Evolutionary conservation across 2,797 vertebrate genomes (phyloP).

Genomic region (Centroberyx gerrardi): DNA sequence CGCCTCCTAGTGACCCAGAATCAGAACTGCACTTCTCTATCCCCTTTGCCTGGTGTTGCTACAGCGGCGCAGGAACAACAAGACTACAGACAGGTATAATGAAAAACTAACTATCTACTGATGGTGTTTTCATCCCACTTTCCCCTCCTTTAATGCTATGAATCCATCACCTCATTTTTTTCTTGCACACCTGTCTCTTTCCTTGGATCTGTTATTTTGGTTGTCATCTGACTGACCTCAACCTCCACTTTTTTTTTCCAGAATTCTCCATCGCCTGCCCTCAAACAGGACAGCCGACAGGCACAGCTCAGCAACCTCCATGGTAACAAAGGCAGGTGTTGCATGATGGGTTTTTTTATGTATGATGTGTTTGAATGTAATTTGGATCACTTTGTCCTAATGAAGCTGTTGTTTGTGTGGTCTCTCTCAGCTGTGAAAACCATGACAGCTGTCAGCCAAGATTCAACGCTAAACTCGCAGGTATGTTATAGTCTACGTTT

Average conservation of each 20-base stretch:
- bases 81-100: constrained; percentile 85
- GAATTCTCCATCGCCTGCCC: constrained; percentile 77
- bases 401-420: constrained; percentile 10
- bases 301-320: constrained; percentile 88
- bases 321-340: constrained; percentile 76
- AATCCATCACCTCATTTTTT: no score
- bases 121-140: not conserved
- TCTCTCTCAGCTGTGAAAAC: constrained; percentile 72
- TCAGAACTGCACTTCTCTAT: constrained; percentile 85
- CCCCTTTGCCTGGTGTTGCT: constrained; percentile 63
- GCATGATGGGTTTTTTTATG: not conserved
- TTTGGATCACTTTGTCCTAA: constrained; percentile 4
- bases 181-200: not conserved
- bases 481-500: constrained; percentile 44
- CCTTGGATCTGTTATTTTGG: not conserved
- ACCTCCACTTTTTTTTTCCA: constrained; percentile 47
- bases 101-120: fast-evolving
- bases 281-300: constrained; percentile 86
- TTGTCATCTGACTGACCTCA: not conserved
- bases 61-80: constrained; percentile 65
- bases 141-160: not conserved
- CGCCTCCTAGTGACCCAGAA: constrained; percentile 91
- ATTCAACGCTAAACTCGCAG: constrained; percentile 77
- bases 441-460: constrained; percentile 64
- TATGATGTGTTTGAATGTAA: not conserved